Evolutionary conservation across 35 echinoderm and acorn worm species (phyloP), one percentile per base, ranked within the genome.

Genomic region (Chiridota heheva): DNA sequence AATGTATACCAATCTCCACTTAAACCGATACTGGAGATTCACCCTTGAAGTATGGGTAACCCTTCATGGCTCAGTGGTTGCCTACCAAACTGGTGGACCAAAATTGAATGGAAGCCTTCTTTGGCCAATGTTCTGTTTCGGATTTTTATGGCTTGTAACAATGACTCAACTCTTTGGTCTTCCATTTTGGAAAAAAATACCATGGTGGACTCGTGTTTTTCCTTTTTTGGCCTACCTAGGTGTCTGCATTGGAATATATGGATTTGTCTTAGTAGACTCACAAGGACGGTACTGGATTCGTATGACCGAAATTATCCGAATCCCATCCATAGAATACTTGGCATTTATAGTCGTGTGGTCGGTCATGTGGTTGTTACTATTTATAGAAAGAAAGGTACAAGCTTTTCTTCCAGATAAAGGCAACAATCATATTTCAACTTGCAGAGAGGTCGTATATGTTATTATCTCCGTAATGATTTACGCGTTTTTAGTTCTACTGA

Each of bases 91-190:
- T 2, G 92, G 86, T 26, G 87, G 87, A 16, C 92, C 92, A 26
- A 42, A 72, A 41, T 81, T 90, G 4, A 55, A 77, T 24, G 60
- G 81, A 29, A 71, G 73, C 4, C 27, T 80, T 25, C 77, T 90
- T 20, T 96, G 83, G 82, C 87, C 86, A 2, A 96, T 96, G 92
- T 96, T 96, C 57, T 81, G 74, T 30, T 96, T 89, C 58, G 92
- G 92, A 12, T 96, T 96, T 70, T 69, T 96, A 31, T 96, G 86
- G 87, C 7, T 96, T 17, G 81, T 96, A 20, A 20, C 82, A 4
- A 81, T 96, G 68, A 96, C 92, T 0, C 92, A 96, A 36, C 24
- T 96, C 5, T 96, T 90, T 56, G 81, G 81, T 18, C 44, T 96
- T 6, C 64, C 82, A 4, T 86, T 96, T 49, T 96, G 92, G 92